phyloP scores from a whole-genome alignment of 2,888 invertebrate genomes.

The Perizoma affinitatum region DNA sequence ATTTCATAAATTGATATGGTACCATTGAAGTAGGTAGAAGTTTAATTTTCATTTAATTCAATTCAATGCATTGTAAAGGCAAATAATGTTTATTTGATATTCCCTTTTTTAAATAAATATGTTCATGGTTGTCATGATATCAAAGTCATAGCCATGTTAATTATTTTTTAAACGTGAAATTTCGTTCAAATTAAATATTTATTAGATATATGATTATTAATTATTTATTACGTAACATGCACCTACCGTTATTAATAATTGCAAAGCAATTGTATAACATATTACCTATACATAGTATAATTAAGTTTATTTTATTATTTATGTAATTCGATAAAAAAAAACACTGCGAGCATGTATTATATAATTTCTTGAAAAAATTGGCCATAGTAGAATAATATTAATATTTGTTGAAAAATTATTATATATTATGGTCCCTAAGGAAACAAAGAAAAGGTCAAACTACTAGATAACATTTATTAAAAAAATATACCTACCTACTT shows the following conservation, averaged over 20 bases:
- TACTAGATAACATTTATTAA: no score
- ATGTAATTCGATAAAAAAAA: constrained; percentile 9
- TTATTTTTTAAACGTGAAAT: not conserved
- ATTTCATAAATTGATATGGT: not conserved
- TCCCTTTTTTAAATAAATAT: not conserved
- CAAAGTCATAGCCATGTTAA: not conserved
- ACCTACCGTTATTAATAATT: constrained; percentile 10
- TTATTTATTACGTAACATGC: no score
- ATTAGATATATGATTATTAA: not conserved
- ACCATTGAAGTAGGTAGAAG: not conserved
- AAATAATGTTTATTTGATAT: constrained; percentile 1
- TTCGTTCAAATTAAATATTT: constrained; percentile 5
- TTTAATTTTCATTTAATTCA: not conserved
- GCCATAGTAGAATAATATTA: constrained; percentile 13
- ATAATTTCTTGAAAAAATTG: not conserved
- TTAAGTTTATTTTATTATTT: constrained; percentile 2
- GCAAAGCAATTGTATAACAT: constrained; percentile 19
- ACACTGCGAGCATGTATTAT: constrained; percentile 1
- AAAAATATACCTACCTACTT: no score
- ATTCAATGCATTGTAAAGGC: not conserved
- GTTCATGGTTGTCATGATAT: not conserved
- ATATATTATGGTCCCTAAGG: not conserved
- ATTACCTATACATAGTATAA: not conserved
- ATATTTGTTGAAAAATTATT: constrained; percentile 1
- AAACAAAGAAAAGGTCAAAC: not conserved